phyloP scores from a whole-genome alignment of 2,888 invertebrate genomes.

The Parasteatoda lunata region DNA sequence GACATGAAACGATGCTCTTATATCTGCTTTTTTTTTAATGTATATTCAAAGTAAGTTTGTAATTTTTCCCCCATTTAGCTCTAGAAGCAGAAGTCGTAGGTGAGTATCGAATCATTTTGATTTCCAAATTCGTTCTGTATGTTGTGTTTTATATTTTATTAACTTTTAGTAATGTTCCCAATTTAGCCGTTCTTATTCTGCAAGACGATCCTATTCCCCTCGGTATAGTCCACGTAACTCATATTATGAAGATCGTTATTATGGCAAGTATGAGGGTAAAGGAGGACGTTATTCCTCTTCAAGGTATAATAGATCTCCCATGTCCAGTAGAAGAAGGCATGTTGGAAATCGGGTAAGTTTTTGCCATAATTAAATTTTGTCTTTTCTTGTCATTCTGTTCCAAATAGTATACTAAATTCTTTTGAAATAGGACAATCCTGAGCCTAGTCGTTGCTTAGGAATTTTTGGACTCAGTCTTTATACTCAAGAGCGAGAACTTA shows the following conservation, averaged over 20 bases:
- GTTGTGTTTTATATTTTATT: background rate
- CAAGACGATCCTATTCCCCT: conserved; percentile 67
- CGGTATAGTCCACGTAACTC: conserved; percentile 66
- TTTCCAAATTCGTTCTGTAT: background rate
- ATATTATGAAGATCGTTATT: conserved; percentile 61
- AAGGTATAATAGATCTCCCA: conserved; percentile 84
- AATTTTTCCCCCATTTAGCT: conserved; percentile 7
- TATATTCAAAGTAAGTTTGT: too few relatives aligned
- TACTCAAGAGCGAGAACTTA: conserved; percentile 93
- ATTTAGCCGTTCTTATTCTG: conserved; percentile 61
- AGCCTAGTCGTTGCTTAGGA: conserved; percentile 91
- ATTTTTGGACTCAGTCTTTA: conserved; percentile 95
- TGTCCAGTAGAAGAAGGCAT: conserved; percentile 87
- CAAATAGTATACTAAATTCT: conserved; percentile 5
- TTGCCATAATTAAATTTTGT: background rate
- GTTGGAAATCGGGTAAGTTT: conserved; percentile 81
- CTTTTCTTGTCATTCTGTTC: background rate
- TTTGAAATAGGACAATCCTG: conserved; percentile 77
- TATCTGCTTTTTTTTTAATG: too few relatives aligned
- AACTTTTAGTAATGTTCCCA: conserved; percentile 1
- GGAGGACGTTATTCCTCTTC: conserved; percentile 75
- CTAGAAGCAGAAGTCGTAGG: conserved; percentile 54
- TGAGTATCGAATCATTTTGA: background rate
- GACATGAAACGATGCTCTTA: too few relatives aligned
- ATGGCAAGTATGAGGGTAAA: conserved; percentile 33